These are phyloP conservation scores for Monopis laevigella DNA, from an alignment of 2,888 invertebrate species.

Conservation along the genomic window DNA sequence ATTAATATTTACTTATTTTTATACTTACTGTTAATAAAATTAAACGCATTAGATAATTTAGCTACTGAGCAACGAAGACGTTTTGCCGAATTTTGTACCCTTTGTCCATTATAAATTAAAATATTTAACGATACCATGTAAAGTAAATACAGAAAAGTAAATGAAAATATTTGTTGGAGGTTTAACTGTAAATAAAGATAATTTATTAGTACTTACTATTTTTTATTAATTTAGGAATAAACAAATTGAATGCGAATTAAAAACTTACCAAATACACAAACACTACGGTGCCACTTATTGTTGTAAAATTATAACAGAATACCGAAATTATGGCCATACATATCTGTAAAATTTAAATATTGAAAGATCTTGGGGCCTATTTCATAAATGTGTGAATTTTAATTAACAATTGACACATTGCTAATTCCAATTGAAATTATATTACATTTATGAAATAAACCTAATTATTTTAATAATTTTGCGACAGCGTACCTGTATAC, in stretches of 20 bases:
- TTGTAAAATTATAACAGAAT: background rate
- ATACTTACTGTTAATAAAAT: no score
- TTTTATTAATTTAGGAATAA: background rate
- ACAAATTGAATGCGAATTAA: no score
- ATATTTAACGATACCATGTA: background rate
- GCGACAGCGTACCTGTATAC: background rate
- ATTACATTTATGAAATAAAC: no score
- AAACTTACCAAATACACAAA: background rate
- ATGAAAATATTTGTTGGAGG: background rate
- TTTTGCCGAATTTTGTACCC: background rate
- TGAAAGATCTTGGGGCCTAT: no score
- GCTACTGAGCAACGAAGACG: background rate
- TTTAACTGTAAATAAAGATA: background rate
- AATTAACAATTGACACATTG: no score
- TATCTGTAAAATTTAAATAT: constrained; percentile 2
- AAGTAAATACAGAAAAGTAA: background rate
- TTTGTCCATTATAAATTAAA: background rate
- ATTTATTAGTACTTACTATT: background rate
- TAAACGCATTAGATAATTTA: background rate
- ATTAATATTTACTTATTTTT: no score
- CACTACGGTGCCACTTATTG: background rate
- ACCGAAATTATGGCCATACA: background rate
- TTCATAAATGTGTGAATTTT: no score
- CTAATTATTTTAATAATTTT: no score
- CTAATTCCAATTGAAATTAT: no score